Conservation (phyloP, 1,140 invertebrate genomes). For the Aphidius gifuensis region DNA sequence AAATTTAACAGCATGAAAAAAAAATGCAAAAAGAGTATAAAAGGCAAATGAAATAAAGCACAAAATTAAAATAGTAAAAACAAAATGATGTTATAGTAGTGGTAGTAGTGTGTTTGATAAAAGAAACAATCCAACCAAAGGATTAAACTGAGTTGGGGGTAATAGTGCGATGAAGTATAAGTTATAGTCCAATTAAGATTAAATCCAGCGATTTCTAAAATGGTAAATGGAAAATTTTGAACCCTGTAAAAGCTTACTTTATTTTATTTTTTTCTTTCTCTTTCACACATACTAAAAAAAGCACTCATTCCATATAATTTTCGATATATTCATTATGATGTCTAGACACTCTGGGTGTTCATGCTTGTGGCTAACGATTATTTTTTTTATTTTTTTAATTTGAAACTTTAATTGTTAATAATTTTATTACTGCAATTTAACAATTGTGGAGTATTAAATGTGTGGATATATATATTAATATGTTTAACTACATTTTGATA, state of each 20-base stretch:
- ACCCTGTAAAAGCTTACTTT: no score
- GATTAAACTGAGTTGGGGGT: slow-evolving; percentile 25
- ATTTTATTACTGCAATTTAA: no score
- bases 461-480: no score
- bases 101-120: neutral
- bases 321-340: slow-evolving; percentile 29
- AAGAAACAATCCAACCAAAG: slow-evolving; percentile 17
- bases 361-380: no score
- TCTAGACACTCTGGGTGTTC: slow-evolving; percentile 19
- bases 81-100: neutral
- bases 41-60: neutral
- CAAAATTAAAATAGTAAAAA: neutral
- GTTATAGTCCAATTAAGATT: slow-evolving; percentile 39
- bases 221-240: slow-evolving; percentile 23
- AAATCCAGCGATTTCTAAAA: slow-evolving; percentile 39
- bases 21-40: neutral
- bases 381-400: no score
- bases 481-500: neutral
- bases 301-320: slow-evolving; percentile 8
- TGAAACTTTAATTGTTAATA: no score
- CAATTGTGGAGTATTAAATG: no score
- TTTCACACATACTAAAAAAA: no score
- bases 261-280: no score
- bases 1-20: slow-evolving; percentile 1
- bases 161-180: slow-evolving; percentile 28